A percentile compares a stretch with the other conserved stretches of the same genome.
Evolutionary conservation across 53 echinoderm and acorn worm genomes (phyloP).

Genomic region (Temnopleurus reevesii): DNA sequence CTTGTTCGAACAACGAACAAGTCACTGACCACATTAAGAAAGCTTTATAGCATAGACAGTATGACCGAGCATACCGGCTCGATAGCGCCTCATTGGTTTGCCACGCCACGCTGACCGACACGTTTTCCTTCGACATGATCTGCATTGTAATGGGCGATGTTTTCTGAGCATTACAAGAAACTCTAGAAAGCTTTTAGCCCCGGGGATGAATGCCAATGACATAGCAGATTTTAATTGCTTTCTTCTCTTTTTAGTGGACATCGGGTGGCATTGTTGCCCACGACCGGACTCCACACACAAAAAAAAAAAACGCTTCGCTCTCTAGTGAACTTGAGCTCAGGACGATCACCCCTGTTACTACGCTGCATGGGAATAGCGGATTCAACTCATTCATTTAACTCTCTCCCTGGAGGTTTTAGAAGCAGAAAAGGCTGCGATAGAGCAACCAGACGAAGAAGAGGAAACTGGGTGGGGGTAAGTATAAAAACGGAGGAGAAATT

Average conservation of each 20-base stretch:
- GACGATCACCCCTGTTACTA: constrained; percentile 15
- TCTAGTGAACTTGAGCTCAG: constrained; percentile 27
- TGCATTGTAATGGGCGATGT: constrained; percentile 38
- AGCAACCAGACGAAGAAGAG: constrained; percentile 5
- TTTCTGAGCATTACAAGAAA: constrained; percentile 13
- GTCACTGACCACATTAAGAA: not conserved
- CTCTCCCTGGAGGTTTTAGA: constrained; percentile 7
- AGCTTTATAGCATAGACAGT: not conserved
- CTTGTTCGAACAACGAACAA: not conserved
- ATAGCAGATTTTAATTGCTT: constrained; percentile 40
- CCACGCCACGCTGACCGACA: constrained; percentile 31
- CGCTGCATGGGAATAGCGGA: not conserved
- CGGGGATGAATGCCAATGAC: constrained; percentile 47
- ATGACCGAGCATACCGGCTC: not conserved
- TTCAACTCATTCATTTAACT: constrained; percentile 25
- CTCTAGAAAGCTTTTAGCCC: constrained; percentile 35
- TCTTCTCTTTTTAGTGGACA: not conserved
- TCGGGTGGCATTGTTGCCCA: constrained; percentile 15
- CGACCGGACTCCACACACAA: constrained; percentile 32
- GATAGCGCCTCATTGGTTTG: not conserved
- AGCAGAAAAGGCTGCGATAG: not conserved
- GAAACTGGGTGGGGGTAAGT: not conserved
- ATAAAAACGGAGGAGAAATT: not conserved
- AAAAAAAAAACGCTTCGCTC: not conserved
- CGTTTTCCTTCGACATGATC: constrained; percentile 7